phyloP scores from a whole-genome alignment of 2,888 invertebrate species.

The Pollenia angustigena region DNA sequence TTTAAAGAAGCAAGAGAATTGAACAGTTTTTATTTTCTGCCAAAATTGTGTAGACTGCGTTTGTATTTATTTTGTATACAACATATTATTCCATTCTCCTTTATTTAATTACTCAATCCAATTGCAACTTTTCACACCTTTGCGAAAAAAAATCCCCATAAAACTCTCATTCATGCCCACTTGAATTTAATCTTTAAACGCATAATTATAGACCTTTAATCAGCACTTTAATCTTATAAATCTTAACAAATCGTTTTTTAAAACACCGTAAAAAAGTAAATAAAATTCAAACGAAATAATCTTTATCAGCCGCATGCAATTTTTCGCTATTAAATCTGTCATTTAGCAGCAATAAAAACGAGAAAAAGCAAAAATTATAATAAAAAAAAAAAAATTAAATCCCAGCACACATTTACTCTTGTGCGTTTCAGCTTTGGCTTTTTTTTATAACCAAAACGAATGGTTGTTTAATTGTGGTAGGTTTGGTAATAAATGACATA shows the following conservation, averaged over 20 bases:
- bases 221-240: slow-evolving; percentile 66
- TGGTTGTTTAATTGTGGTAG: slow-evolving; percentile 50
- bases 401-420: slow-evolving; percentile 22
- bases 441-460: slow-evolving; percentile 22
- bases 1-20: no score
- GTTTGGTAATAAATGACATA: slow-evolving; percentile 26
- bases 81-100: no score
- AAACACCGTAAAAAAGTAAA: slow-evolving; percentile 25
- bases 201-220: slow-evolving; percentile 58
- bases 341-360: slow-evolving; percentile 54
- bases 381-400: slow-evolving; percentile 10
- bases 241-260: slow-evolving; percentile 65
- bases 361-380: neutral
- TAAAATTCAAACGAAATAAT: slow-evolving; percentile 41
- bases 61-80: no score
- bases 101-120: neutral
- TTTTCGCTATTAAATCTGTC: slow-evolving; percentile 68
- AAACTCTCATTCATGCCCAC: slow-evolving; percentile 25
- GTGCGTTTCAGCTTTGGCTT: neutral
- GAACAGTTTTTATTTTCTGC: no score
- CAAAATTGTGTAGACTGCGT: no score
- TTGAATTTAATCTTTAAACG: slow-evolving; percentile 61
- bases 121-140: neutral
- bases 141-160: neutral
- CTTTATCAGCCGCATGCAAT: slow-evolving; percentile 68